Base-by-base conservation (phyloP, 37 sponge, comb jelly and placozoan genomes). In the Cliona cf. orientalis region DNA sequence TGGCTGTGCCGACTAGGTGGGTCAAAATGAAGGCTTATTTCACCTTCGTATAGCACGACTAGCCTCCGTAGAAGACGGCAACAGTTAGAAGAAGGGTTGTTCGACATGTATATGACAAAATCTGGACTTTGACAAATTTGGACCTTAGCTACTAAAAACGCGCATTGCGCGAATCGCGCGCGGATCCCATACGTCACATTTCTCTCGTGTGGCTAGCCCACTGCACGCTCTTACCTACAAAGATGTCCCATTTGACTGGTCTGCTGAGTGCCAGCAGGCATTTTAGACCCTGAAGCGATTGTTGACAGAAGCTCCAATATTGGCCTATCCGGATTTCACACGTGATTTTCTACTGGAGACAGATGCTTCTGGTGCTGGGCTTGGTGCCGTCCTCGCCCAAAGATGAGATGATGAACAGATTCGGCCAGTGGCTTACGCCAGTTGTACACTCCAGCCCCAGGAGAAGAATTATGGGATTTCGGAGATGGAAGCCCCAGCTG, bases 371-470 rank as follows among this genome's bases (percentile, higher is more conserved):
- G 75, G 70, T 14, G 35, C 22, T 21, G 90, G 85, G 1, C 71
- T 90, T 12, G 90, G 90, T 28, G 84, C 84, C 23, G 85, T 90
- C 14, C 60, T 90, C 3, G 82, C 85, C 1, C 90, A 90, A 61
- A 7, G 14, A 2, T 78, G 84, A 36, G 65, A 68, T 0, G 85
- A 90, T 69, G 76, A 63, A 2, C 1, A 40, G 0, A 29, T 45
- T 0, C 34, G 42, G 6, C 85, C 80, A 1, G 28, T 90, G 58
- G 90, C 90, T 11, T 90, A 67, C 56, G 84, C 85, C 2, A 90
- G 84, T 55, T 75, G 91, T 32, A 78, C 80, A 23, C 75, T 90
- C 23, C 85, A 84, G 42, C 36, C 73, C 5, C 75, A 84, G 40
- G 91, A 84, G 55, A 69, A 72, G 57, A 81, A 75, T 55, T 90